phyloP scores from a whole-genome alignment of 2,113 vertebrate species.

The Anser brachyrhynchus region DNA sequence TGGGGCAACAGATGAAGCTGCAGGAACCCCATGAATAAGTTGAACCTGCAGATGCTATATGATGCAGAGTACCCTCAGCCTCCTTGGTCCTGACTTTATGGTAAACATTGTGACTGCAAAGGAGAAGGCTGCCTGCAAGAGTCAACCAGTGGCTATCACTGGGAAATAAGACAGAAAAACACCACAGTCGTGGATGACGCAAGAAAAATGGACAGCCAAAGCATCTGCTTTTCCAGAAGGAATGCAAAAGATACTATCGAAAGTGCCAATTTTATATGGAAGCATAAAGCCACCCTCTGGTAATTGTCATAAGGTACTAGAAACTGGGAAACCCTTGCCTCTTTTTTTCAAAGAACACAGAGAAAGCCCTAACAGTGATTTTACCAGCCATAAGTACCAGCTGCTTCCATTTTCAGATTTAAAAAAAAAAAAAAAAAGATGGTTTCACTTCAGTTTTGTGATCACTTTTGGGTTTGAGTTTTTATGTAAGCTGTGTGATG shows the following conservation, averaged over 20 bases:
- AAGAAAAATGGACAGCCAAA: background rate
- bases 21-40: background rate
- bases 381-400: fast-evolving
- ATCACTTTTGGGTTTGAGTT: background rate
- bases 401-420: background rate
- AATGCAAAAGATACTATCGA: background rate
- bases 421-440: background rate
- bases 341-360: background rate
- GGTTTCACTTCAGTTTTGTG: background rate
- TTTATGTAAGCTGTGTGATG: background rate
- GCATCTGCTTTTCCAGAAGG: background rate
- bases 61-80: background rate
- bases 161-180: background rate
- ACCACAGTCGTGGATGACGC: background rate
- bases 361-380: background rate
- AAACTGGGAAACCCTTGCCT: background rate
- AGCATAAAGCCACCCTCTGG: background rate
- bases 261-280: background rate
- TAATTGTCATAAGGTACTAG: background rate
- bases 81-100: background rate
- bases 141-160: background rate
- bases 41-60: background rate
- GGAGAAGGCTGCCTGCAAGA: background rate
- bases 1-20: background rate
- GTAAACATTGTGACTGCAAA: fast-evolving